Evolutionary conservation across 1,140 invertebrate species (phyloP), one percentile per base, ranked within the genome.

Genomic region (Cataglyphis hispanica): DNA sequence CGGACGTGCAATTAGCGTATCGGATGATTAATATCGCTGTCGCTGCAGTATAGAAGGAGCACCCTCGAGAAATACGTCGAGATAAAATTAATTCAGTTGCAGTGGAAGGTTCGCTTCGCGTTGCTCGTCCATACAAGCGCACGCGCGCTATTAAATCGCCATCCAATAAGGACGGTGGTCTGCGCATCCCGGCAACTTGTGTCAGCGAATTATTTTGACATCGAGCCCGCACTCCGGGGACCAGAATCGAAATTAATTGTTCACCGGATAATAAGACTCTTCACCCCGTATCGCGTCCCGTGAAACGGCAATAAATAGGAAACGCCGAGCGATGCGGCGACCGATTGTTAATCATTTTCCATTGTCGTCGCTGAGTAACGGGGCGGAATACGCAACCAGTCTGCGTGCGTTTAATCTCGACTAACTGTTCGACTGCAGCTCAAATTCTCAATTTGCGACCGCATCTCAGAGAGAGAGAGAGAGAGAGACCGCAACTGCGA

Each of bases 231-330:
- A 11, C 56, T 37, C 37, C 37, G 31, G 13, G 1, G 8, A 25
- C 63, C 46, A 34, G 37, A 80, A 69, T 58, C 77, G 16, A 58
- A 80, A 80, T 80, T 80, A 80, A 80, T 80, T 80, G 77, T 34
- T 37, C 46, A 2, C 63, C 43, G 63, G 77, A 80, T 78, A 78
- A 80, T 69, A 69, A 80, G 63, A 69, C 56, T 77, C 56, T 77
- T 16, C 11, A 6, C 61, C 34, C 2, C 13, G 50, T 80, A 31
- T 78, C 60, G n/a, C 56, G 19, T 22, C 22, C 43, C 37, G 22
- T 19, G 74, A 80, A 78, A 80, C 76, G 22, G 34, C 74, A 13
- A 60, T 76, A 76, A 76, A 60, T 76, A 76, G 13, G 37, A 60
- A 77, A 50, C 37, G 13, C 61, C 27, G 31, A 19, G 27, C 76